Evolutionary conservation across 2,797 vertebrate species (phyloP).

Genomic region (Pantherophis vulpinus): DNA sequence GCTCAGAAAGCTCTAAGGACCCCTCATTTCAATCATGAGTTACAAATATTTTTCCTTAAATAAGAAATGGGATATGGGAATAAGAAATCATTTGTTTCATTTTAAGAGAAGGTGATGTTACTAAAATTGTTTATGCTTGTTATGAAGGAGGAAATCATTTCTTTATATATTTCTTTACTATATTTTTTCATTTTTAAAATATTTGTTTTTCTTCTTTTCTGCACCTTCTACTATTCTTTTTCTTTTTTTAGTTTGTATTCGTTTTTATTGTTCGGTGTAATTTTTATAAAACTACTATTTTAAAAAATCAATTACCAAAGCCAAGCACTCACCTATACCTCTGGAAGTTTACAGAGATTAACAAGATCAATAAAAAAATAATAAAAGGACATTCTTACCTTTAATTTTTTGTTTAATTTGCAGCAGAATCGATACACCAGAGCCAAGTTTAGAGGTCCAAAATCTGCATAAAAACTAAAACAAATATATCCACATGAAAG

Average conservation of each 20-base stretch:
- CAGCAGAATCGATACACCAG: conserved; percentile 95
- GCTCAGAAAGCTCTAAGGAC: no score
- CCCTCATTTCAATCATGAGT: no score
- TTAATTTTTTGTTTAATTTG: conserved; percentile 96
- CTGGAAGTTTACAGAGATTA: neutral
- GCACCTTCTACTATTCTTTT: neutral
- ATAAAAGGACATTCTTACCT: conserved; percentile 77
- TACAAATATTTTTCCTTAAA: no score
- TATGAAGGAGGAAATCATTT: neutral
- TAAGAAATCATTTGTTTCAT: no score
- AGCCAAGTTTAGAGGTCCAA: conserved; percentile 90
- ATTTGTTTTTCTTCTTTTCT: neutral
- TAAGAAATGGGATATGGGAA: no score
- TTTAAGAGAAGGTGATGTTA: no score
- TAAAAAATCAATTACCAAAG: neutral
- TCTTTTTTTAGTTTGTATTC: neutral
- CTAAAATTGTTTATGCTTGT: neutral
- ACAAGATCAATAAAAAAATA: neutral
- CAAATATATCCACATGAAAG: neutral
- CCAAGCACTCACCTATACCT: neutral
- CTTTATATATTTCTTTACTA: neutral
- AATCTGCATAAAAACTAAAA: conserved; percentile 91
- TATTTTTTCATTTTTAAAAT: neutral
- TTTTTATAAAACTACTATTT: neutral
- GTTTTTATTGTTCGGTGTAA: neutral